Base-by-base conservation (phyloP, 2,113 vertebrate genomes). In the Sylvia atricapilla region DNA sequence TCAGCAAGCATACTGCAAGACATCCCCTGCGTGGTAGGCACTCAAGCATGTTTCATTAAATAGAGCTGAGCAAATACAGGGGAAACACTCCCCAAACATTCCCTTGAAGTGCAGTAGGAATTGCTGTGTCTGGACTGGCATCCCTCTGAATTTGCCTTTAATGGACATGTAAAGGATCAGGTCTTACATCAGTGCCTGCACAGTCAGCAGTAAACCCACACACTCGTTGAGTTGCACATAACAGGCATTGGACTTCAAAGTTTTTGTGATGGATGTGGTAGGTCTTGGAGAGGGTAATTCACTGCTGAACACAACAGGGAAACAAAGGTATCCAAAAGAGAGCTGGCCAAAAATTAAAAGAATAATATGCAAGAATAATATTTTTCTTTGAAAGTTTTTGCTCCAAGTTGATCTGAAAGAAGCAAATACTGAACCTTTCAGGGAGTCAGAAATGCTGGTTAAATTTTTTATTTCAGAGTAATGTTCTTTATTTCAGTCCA, bases 61-160 rank as follows among this genome's bases (percentile, higher is more conserved):
- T 96, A 96, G 93, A 97, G 93, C 96, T 97, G 96, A 95, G 92
- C 15, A 93, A 96, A 95, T 92, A 92, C 7, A 66, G 69, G 52
- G 56, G 24, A 75, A 75, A 68, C 78, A 22, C 28, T 78, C 35
- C 31, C 31, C 63, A 70, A 77, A 60, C n/a, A 7, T 60, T 56
- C 13, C 25, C 49, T 25, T 39, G 47, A 84, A 55, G 11, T 52
- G 33, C 35, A 49, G 41, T 27, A 72, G 43, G 59, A 91, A 59
- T 47, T 89, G 52, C 77, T 78, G 18, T 95, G 73, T 15, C 52
- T 75, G 66, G n/a, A 7, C 43, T 78, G 43, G 17, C 27, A 55
- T 55, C 27, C 16, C 19, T 93, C 47, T 43, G 52, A 74, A 60
- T 84, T 74, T 84, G 21, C 33, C 27, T 55, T 62, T 55, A 62